Evolutionary conservation across 2,888 invertebrate species (phyloP).

Genomic region (Tenodera sinensis): DNA sequence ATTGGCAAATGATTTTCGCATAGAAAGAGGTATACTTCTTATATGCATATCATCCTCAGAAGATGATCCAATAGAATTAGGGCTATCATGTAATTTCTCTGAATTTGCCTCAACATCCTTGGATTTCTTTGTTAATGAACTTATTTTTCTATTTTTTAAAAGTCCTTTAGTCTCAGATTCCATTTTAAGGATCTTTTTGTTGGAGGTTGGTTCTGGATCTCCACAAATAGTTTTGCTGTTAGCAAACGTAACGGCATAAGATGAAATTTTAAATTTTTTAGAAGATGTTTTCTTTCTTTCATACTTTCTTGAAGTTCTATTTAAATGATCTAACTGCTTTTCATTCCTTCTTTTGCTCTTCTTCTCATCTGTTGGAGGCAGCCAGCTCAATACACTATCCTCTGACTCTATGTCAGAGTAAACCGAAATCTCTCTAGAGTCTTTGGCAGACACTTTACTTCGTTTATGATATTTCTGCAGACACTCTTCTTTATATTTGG

Average conservation of each 20-base stretch:
- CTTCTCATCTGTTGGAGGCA: not conserved
- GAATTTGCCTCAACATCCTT: not conserved
- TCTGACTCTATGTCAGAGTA: not conserved
- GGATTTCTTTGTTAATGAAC: not conserved
- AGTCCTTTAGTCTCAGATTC: not conserved
- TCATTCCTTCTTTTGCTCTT: not conserved
- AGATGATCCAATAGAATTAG: not conserved
- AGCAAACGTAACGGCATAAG: no score
- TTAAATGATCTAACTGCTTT: not conserved
- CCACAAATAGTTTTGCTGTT: not conserved
- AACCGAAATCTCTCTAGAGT: not conserved
- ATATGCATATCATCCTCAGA: not conserved
- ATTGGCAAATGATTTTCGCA: not conserved
- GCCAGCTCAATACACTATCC: not conserved
- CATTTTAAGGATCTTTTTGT: not conserved
- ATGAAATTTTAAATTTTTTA: not conserved
- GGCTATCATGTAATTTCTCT: not conserved
- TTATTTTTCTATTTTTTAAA: not conserved
- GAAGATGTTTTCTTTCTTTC: not conserved
- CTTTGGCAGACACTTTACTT: not conserved
- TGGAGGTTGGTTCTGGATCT: not conserved
- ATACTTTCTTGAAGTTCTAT: not conserved
- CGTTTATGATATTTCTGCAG: not conserved
- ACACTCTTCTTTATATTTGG: not conserved
- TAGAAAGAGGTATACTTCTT: not conserved